Evolutionary conservation across 2,888 invertebrate species (phyloP).

Genomic region (Drosophila meridiana): DNA sequence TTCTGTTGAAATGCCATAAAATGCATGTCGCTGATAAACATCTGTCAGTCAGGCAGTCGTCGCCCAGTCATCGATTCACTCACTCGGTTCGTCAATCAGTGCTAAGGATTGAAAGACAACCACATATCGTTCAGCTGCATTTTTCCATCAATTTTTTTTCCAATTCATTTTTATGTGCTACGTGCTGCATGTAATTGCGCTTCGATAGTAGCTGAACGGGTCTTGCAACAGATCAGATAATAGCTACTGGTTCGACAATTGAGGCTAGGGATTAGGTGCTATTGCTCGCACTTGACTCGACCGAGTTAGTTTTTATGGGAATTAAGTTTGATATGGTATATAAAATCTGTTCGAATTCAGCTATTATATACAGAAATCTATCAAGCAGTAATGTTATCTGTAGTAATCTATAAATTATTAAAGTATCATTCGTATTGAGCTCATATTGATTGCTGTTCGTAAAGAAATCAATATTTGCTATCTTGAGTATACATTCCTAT

Average conservation of each 20-base stretch:
- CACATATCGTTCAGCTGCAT: conserved; percentile 22
- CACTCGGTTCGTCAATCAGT: conserved; percentile 47
- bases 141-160: background rate
- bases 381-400: background rate
- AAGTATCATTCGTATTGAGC: background rate
- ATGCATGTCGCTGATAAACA: conserved; percentile 66
- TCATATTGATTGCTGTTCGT: background rate
- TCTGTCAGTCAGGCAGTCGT: conserved; percentile 55
- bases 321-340: background rate
- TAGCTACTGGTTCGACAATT: conserved; percentile 16
- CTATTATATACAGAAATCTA: background rate
- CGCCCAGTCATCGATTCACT: conserved; percentile 17
- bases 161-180: conserved; percentile 55
- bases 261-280: conserved; percentile 1
- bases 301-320: background rate
- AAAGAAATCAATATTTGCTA: background rate
- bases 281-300: background rate
- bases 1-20: conserved; percentile 73
- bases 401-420: background rate
- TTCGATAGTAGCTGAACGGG: conserved; percentile 34
- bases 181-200: conserved; percentile 68
- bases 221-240: conserved; percentile 22
- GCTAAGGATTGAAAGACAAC: conserved; percentile 27
- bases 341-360: background rate
- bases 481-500: conserved; percentile 2